Percentiles rank a stretch among this genome's conserved stretches.
phyloP scores from a whole-genome alignment of 2,113 vertebrate genomes.

The Axis porcinus region DNA sequence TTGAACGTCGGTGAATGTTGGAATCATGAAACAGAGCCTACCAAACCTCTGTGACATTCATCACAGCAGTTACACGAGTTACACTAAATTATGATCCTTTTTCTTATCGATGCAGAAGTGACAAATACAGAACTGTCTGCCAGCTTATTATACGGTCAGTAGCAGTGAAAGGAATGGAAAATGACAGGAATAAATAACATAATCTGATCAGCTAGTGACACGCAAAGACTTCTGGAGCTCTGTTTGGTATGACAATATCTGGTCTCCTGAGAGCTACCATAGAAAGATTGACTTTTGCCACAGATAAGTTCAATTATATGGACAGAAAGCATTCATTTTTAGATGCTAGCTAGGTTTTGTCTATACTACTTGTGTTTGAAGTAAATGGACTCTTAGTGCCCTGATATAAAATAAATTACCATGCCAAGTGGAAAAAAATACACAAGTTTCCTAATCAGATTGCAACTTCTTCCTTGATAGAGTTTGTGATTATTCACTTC shows the following conservation, averaged over 20 bases:
- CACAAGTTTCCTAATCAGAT: neutral
- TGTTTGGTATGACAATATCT: slow-evolving; percentile 21
- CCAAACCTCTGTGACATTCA: slow-evolving; percentile 26
- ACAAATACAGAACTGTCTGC: slow-evolving; percentile 50
- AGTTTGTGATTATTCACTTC: neutral
- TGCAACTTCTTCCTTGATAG: neutral
- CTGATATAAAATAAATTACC: neutral
- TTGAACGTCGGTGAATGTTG: neutral
- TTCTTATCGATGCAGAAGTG: slow-evolving; percentile 23
- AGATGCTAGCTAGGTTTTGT: neutral
- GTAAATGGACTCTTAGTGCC: neutral
- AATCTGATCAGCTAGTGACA: slow-evolving; percentile 47
- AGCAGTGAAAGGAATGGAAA: slow-evolving; percentile 48
- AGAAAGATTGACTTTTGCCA: neutral
- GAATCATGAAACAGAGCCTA: slow-evolving; percentile 44
- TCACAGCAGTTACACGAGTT: neutral
- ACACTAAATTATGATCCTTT: slow-evolving; percentile 42
- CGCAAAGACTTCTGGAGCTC: neutral
- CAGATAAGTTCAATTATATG: neutral
- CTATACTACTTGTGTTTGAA: neutral
- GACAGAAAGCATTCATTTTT: neutral
- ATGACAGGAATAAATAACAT: slow-evolving; percentile 57
- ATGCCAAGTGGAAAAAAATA: neutral
- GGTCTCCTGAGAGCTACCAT: neutral
- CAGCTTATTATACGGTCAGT: neutral